Conservation (phyloP, 2,113 vertebrate species). For the Gulo gulo region DNA sequence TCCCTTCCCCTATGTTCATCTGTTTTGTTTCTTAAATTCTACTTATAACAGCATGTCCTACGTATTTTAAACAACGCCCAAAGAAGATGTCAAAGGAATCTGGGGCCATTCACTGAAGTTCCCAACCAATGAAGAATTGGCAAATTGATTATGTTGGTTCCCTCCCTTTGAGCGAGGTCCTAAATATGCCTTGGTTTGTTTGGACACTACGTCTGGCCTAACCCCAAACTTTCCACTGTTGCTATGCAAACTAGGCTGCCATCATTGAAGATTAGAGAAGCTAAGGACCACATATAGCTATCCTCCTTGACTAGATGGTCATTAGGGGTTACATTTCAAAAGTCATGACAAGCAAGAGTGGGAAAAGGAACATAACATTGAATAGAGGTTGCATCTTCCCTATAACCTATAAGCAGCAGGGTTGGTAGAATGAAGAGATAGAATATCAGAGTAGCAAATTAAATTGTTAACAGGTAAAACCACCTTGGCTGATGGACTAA, state of each 20-base stretch:
- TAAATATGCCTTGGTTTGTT: not conserved
- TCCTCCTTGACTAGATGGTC: not conserved
- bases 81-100: not conserved
- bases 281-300: not conserved
- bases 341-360: not conserved
- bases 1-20: not conserved
- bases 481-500: not conserved
- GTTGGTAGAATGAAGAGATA: not conserved
- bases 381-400: not conserved
- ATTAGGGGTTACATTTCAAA: not conserved
- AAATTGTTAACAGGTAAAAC: not conserved
- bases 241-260: not conserved
- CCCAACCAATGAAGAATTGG: not conserved
- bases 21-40: not conserved
- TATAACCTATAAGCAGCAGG: not conserved
- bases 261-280: not conserved
- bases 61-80: not conserved
- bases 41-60: not conserved
- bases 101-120: not conserved
- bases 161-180: not conserved
- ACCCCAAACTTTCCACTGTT: not conserved
- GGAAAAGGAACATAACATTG: not conserved
- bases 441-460: not conserved
- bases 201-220: not conserved
- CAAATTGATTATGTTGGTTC: not conserved